Evolutionary conservation across 2,797 vertebrate species (phyloP), one percentile per base, ranked within the genome.

Genomic region (Bucorvus abyssinicus): DNA sequence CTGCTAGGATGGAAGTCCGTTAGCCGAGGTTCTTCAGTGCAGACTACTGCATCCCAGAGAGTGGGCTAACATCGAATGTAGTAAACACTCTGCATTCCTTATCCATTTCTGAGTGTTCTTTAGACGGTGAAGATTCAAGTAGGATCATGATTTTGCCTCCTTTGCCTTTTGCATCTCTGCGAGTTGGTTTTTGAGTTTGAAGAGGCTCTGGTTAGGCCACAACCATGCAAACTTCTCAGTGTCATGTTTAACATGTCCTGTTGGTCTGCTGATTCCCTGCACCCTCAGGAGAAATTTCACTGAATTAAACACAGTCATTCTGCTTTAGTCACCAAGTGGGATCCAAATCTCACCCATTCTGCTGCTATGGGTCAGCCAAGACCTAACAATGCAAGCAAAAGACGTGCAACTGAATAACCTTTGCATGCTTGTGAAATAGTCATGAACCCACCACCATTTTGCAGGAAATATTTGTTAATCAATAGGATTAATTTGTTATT

Each of bases 121-220:
- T 55, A 23, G 78, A 61, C 3, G 74, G 19, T 12, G 60, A 87
- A 56, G 19, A 52, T 56, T 52, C 4, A 57, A 65, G 24, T 20
- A 55, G 19, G 50, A 60, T 20, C 0, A 0, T 27, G 18, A 24
- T 1, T 44, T 69, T 87, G 24, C 40, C 12, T 73, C 9, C n/a
- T 70, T 71, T 83, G 36, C 27, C 22, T 80, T 57, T 75, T 76
- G 14, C 19, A 38, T 38, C 22, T 70, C 29, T 2, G 2, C 26
- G 44, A 32, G 27, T 19, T 56, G 9, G 1, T 10, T 75, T 49
- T 29, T 55, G 21, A 69, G 27, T 49, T 7, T 8, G 47, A 65
- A 32, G 49, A 12, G 52, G 12, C 14, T 73, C 32, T 73, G 1
- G 0, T 3, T 68, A n/a, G 42, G 42, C 34, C 21, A 38, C 50